Percentiles rank a stretch among this genome's conserved stretches.
These are phyloP conservation scores for Calliopum simillimum DNA, from an alignment of 2,888 invertebrate genomes.

Conservation along the genomic window DNA sequence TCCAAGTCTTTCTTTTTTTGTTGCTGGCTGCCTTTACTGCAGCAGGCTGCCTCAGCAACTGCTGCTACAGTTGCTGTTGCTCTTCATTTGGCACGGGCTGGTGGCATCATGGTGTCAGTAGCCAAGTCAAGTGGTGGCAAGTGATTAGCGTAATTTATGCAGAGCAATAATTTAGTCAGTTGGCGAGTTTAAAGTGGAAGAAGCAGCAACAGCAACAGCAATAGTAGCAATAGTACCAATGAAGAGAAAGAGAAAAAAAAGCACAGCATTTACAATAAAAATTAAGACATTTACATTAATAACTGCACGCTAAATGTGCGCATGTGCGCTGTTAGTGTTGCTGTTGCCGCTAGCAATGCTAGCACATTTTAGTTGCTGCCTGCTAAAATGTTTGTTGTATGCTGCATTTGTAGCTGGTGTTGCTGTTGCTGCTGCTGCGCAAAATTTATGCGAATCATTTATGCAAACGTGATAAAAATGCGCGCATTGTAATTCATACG, in stretches of 20 bases:
- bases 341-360: background rate
- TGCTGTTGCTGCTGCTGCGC: background rate
- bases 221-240: background rate
- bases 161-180: conserved; percentile 18
- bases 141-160: conserved; percentile 32
- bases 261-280: conserved; percentile 38
- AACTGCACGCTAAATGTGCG: conserved; percentile 34
- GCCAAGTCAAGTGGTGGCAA: background rate
- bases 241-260: conserved; percentile 3
- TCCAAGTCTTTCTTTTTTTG: no score
- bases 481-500: conserved; percentile 21
- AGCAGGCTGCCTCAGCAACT: no score
- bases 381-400: conserved; percentile 14
- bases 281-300: conserved; percentile 50
- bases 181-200: conserved; percentile 7
- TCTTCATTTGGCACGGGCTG: background rate
- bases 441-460: conserved; percentile 18
- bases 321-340: background rate
- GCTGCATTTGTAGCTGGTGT: background rate
- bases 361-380: background rate
- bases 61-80: background rate
- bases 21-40: no score
- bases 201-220: conserved; percentile 1
- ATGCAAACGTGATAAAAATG: conserved; percentile 8
- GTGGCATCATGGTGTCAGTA: no score